Evolutionary conservation across 1,140 invertebrate genomes (phyloP), one percentile per base, ranked within the genome.

Genomic region (Cydia pomonella): DNA sequence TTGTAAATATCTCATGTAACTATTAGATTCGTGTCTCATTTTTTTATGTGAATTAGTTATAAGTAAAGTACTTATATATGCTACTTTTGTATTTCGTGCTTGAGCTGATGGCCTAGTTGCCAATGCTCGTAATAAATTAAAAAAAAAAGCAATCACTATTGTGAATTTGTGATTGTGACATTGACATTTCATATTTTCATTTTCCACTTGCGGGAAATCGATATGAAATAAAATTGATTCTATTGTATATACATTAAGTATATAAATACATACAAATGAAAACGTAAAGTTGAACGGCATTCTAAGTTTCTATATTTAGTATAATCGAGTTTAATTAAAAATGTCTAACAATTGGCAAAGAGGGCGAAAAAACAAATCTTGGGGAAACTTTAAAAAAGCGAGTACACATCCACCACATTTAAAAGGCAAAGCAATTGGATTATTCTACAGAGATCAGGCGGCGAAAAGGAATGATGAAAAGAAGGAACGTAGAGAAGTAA

Each of bases 151-250:
- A n/a, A n/a, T n/a, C n/a, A n/a, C n/a, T n/a, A n/a, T n/a, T n/a
- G n/a, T n/a, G n/a, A n/a, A n/a, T n/a, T n/a, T n/a, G n/a, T n/a
- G n/a, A n/a, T n/a, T n/a, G n/a, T 59, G 41, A 44, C 41, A 44
- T 44, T 44, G n/a, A 59, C 53, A n/a, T 59, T 59, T 3, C 0
- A 18, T 50, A 50, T 50, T 59, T 59, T 23, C 21, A 59, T 59
- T 59, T 59, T n/a, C 3, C n/a, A 59, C 21, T 59, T 53, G 16
- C 50, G n/a, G 50, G 50, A 53, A 18, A 53, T 53, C 50, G 6
- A 18, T 53, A n/a, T 53, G n/a, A 53, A 53, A 53, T 53, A 53
- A 53, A 53, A 53, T 53, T 53, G 10, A n/a, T n/a, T n/a, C n/a
- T 1, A 53, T 18, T 18, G n/a, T 53, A 13, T 12, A 12, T 44